These are phyloP conservation scores for Tyto alba DNA, from an alignment of 2,113 vertebrate species.

Conservation along the genomic window DNA sequence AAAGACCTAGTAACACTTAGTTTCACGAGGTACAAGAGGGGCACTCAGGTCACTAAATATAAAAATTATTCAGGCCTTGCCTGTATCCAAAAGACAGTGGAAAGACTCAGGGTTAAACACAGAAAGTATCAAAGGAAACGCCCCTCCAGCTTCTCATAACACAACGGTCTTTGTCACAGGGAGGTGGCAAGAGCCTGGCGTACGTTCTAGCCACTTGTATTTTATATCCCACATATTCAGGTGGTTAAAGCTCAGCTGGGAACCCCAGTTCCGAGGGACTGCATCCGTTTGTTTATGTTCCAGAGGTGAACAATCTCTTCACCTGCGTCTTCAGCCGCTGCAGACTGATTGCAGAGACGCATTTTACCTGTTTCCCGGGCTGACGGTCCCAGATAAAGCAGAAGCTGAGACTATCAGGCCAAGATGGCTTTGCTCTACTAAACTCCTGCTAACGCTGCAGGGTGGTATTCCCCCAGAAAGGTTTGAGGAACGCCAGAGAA, in stretches of 20 bases:
- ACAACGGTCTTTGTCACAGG: neutral
- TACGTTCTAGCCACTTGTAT: fast-evolving
- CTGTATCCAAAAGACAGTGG: neutral
- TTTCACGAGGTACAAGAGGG: neutral
- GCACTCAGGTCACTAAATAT: neutral
- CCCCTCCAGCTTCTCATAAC: neutral
- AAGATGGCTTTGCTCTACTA: neutral
- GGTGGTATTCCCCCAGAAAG: neutral
- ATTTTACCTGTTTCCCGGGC: neutral
- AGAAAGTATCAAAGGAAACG: neutral
- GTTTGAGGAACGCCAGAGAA: neutral
- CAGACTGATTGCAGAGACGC: neutral
- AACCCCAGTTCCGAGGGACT: neutral
- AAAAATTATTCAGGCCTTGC: neutral
- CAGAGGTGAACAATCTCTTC: neutral
- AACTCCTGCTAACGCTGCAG: neutral
- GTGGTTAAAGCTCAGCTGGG: neutral
- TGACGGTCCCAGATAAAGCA: neutral
- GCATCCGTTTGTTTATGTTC: neutral
- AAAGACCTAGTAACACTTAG: neutral
- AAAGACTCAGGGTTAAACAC: neutral
- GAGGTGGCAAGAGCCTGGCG: neutral
- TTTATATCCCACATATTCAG: neutral
- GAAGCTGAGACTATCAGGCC: fast-evolving
- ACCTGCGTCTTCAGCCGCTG: neutral